Evolutionary conservation across 1,140 invertebrate species (phyloP).

Genomic region (Araneus ventricosus): DNA sequence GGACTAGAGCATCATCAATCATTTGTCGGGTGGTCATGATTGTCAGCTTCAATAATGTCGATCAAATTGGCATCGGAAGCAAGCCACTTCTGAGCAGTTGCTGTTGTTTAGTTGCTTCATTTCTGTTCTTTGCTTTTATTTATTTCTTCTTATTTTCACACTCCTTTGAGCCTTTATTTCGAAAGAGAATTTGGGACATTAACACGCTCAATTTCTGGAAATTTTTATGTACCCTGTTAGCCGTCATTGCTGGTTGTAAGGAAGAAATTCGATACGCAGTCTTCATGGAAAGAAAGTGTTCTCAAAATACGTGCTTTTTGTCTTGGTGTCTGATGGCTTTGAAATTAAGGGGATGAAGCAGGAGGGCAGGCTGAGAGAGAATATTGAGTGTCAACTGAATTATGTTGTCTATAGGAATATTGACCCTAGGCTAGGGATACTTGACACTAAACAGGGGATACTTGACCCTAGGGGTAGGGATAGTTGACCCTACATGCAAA

Average conservation of each 20-base stretch:
- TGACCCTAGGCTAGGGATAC: too few relatives aligned
- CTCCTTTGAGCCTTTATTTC: background rate
- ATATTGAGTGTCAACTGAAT: too few relatives aligned
- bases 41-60: background rate
- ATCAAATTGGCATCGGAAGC: conserved; percentile 6
- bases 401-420: too few relatives aligned
- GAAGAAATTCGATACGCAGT: background rate
- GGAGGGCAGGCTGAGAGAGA: too few relatives aligned
- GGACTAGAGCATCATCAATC: background rate
- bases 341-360: too few relatives aligned
- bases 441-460: too few relatives aligned
- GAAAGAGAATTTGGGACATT: background rate
- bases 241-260: background rate
- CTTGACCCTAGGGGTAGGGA: too few relatives aligned
- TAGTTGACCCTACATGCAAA: too few relatives aligned
- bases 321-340: too few relatives aligned
- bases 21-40: background rate
- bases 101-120: background rate
- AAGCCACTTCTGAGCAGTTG: background rate
- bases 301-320: background rate
- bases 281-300: background rate
- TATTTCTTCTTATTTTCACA: background rate
- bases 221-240: background rate
- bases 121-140: background rate
- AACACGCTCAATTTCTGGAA: background rate